Evolutionary conservation across 1,140 invertebrate species (phyloP).

Genomic region (Lerema accius): DNA sequence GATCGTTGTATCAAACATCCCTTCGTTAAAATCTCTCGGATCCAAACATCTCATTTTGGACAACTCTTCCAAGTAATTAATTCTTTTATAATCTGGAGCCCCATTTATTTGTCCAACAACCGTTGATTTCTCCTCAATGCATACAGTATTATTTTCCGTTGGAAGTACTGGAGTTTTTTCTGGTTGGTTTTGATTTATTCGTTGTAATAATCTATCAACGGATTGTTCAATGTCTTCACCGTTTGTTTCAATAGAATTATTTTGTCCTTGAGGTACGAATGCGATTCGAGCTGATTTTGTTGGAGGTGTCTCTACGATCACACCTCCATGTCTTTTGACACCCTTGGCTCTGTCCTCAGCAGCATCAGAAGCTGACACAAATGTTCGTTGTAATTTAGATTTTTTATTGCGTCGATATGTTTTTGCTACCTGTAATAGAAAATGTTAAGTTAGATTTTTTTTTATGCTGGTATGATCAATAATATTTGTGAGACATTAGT

Average conservation of each 20-base stretch:
- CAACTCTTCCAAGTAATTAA: constrained; percentile 59
- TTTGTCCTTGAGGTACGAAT: constrained; percentile 57
- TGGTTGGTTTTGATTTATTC: constrained; percentile 16
- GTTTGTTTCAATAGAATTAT: constrained; percentile 8
- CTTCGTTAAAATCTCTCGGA: constrained; percentile 52
- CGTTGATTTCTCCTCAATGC: background rate
- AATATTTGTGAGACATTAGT: no score
- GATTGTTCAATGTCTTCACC: constrained; percentile 26
- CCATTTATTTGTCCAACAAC: constrained; percentile 4
- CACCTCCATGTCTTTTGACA: constrained; percentile 79
- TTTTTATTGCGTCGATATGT: constrained; percentile 83
- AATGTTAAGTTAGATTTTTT: constrained; percentile 24
- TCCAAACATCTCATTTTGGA: constrained; percentile 53
- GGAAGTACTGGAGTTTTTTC: no score
- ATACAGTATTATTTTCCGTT: constrained; percentile 1
- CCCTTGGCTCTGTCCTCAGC: constrained; percentile 83
- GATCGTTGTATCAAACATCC: constrained; percentile 64
- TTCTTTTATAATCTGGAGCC: constrained; percentile 8
- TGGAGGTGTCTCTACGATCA: constrained; percentile 48
- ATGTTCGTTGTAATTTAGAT: constrained; percentile 84
- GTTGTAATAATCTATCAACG: constrained; percentile 20
- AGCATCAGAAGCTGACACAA: constrained; percentile 85
- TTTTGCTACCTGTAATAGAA: constrained; percentile 75
- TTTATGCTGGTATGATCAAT: no score
- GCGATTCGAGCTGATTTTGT: constrained; percentile 55